A percentile compares a stretch with the other conserved stretches of the same genome.
These are phyloP conservation scores for Ceyx margarethae DNA, from an alignment of 2,113 vertebrate genomes.

Conservation along the genomic window DNA sequence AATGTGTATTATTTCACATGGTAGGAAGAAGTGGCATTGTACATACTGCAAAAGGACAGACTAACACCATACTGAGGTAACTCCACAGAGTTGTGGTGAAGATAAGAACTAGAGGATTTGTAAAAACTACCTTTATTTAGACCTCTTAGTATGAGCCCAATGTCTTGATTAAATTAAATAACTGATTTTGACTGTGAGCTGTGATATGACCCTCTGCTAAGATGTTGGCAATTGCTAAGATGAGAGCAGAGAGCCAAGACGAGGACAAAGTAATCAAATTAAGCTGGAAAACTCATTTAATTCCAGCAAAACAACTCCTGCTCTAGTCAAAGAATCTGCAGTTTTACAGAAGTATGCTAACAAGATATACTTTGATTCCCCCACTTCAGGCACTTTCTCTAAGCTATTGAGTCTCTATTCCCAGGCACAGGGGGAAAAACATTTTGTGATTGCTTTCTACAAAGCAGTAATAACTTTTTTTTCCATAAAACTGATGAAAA, in stretches of 20 bases:
- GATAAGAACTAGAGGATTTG: neutral
- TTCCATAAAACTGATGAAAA: neutral
- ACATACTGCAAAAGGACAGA: neutral
- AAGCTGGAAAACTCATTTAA: neutral
- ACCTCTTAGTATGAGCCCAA: neutral
- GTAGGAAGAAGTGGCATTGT: neutral
- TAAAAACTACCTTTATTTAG: neutral
- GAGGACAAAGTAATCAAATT: neutral
- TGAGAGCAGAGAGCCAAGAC: neutral
- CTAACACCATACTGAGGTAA: neutral
- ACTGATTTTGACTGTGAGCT: neutral
- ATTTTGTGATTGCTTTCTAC: neutral
- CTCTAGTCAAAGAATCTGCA: neutral
- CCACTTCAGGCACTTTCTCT: neutral
- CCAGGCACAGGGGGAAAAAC: neutral
- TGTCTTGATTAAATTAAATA: neutral
- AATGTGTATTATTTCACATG: neutral
- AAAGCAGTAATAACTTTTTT: neutral
- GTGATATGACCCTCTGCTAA: neutral
- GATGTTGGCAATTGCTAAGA: neutral
- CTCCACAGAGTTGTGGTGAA: neutral
- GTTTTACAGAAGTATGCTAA: neutral
- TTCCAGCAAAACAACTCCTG: neutral
- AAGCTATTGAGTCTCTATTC: neutral
- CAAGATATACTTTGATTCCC: neutral